Conservation (phyloP, 2,113 vertebrate species). For the Gasterosteus nipponicus region DNA sequence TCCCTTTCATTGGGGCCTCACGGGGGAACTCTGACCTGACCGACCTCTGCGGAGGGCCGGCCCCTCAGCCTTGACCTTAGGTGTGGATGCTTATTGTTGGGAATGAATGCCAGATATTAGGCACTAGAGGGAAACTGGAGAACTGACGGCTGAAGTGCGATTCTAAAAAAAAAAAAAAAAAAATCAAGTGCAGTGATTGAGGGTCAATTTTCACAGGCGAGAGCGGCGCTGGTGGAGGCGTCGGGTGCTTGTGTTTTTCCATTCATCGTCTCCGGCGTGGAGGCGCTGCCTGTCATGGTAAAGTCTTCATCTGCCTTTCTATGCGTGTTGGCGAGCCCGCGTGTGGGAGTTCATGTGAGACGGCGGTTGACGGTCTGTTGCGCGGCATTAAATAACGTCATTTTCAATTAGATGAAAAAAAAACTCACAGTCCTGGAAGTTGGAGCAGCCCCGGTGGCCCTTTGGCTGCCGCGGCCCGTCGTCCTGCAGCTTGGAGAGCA, state of each 20-base stretch:
- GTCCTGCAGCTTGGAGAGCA: slow-evolving; percentile 77
- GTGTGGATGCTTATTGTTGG: slow-evolving; percentile 64
- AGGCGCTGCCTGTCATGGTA: not conserved
- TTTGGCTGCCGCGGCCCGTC: slow-evolving; percentile 7
- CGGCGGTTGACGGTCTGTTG: not conserved
- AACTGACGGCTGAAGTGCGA: slow-evolving; percentile 60
- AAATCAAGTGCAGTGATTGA: slow-evolving; percentile 77
- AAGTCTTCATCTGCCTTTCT: too few relatives aligned
- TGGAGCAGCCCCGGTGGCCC: slow-evolving; percentile 47
- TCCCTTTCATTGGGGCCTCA: slow-evolving; percentile 65
- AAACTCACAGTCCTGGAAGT: slow-evolving; percentile 79
- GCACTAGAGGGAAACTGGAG: slow-evolving; percentile 66
- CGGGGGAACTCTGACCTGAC: slow-evolving; percentile 46
- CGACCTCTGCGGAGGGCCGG: slow-evolving; percentile 55
- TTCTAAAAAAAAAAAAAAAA: slow-evolving; percentile 24
- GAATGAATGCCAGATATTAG: slow-evolving; percentile 57
- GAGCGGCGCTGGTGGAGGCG: slow-evolving; percentile 38
- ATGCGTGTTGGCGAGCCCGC: too few relatives aligned
- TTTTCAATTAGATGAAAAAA: not conserved
- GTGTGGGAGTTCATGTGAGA: too few relatives aligned
- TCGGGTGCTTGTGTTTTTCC: slow-evolving; percentile 44
- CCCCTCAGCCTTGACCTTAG: slow-evolving; percentile 78
- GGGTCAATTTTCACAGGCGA: slow-evolving; percentile 49
- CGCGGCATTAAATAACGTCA: not conserved
- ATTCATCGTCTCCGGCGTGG: slow-evolving; percentile 3